Conservation (phyloP, 2,113 vertebrate species). For the Podiceps cristatus region DNA sequence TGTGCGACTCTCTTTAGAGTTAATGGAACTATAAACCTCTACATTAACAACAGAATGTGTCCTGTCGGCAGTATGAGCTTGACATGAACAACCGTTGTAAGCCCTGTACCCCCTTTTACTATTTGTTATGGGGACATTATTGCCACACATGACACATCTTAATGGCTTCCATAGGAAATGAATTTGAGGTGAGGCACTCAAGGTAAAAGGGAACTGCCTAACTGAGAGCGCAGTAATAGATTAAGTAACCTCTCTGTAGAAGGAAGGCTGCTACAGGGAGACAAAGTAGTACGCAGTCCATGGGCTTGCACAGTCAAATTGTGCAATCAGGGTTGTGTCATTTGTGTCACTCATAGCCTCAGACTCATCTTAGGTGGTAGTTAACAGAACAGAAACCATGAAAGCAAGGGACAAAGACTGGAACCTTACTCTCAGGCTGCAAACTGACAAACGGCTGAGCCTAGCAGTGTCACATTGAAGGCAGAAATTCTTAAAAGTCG, state of each 20-base stretch:
- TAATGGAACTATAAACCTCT: background rate
- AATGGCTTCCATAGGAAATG: background rate
- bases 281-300: background rate
- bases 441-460: background rate
- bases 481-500: background rate
- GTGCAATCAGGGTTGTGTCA: background rate
- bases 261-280: background rate
- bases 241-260: background rate
- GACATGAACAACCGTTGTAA: background rate
- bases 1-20: background rate
- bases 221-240: background rate
- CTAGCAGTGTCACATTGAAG: background rate
- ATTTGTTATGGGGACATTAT: background rate
- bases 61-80: background rate
- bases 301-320: background rate
- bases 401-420: background rate
- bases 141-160: background rate
- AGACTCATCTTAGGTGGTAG: background rate
- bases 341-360: background rate
- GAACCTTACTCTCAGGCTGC: background rate
- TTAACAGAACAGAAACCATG: background rate
- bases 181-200: background rate
- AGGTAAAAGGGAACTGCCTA: background rate
- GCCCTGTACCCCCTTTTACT: background rate
- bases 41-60: background rate